These are phyloP conservation scores for Phylloscopus collybita DNA, from an alignment of 2,797 vertebrate species.

Conservation along the genomic window DNA sequence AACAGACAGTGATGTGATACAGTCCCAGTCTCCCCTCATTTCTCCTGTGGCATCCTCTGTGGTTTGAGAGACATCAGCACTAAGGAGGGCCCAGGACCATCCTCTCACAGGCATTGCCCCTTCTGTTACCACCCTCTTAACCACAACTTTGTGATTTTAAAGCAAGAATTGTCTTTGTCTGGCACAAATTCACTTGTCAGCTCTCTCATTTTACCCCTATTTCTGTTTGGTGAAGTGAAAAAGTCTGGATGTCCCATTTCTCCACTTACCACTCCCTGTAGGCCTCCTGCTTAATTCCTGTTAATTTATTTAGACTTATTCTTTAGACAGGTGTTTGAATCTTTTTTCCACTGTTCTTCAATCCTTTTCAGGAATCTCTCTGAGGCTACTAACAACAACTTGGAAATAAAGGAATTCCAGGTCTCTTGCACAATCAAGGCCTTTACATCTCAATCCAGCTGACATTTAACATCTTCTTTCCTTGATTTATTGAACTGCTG, in stretches of 20 bases:
- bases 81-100: neutral
- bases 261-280: neutral
- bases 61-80: neutral
- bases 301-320: neutral
- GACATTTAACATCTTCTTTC: neutral
- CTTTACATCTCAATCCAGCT: neutral
- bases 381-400: neutral
- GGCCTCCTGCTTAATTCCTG: neutral
- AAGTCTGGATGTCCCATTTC: neutral
- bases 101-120: rapidly evolving
- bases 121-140: neutral
- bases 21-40: neutral
- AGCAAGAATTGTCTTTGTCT: neutral
- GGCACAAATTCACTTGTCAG: neutral
- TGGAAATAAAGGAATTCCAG: neutral
- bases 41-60: neutral
- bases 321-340: neutral
- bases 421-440: neutral
- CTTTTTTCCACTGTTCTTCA: neutral
- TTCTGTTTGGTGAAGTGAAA: neutral
- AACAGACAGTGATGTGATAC: neutral
- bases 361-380: neutral
- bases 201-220: neutral
- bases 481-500: neutral
- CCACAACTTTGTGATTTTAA: neutral